Evolutionary conservation across 2,888 invertebrate genomes (phyloP), one percentile per base, ranked within the genome.

Genomic region (Eubasilissa splendida): DNA sequence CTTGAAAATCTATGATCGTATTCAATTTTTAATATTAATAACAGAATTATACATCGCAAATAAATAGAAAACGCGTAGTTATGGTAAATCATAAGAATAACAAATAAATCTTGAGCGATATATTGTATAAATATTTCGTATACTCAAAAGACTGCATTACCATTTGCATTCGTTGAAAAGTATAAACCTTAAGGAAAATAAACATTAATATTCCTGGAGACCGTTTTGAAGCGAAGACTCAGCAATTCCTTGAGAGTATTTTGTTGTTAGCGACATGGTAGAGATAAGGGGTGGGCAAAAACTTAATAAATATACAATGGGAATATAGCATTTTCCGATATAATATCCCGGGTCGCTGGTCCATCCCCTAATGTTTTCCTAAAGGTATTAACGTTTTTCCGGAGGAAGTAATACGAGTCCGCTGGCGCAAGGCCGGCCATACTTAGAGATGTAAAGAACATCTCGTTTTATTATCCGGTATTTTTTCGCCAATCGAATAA

Each of bases 351-450:
- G 70, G 70, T 70, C 70, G 53, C 14, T 70, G 70, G 53, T 14
- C 70, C 70, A 70, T 53, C n/a, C 12, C 53, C 14, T 70, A 70
- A 70, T 70, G 70, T 33, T 33, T 70, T 70, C 70, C 70, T 70
- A 31, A 54, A 70, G 54, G 70, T 33, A 70, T 70, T 70, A 54
- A 31, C 14, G 70, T n/a, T n/a, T n/a, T 58, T 70, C 54, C 68
- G 50, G 50, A n/a, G 14, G 66, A 68, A 50, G 65, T 42, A 14
- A n/a, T n/a, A 50, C 50, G 68, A n/a, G 50, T 33, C 50, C n/a
- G n/a, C 58, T 42, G 7, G 58, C n/a, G 58, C 58, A n/a, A 58
- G 11, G 58, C 58, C 58, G n/a, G 58, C 11, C n/a, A n/a, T 58
- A 22, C 22, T 22, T 22, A 22, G 22, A 22, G 22, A 22, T 22